Evolutionary conservation across 2,113 vertebrate species (phyloP).

Genomic region (Paradisaea rubra): DNA sequence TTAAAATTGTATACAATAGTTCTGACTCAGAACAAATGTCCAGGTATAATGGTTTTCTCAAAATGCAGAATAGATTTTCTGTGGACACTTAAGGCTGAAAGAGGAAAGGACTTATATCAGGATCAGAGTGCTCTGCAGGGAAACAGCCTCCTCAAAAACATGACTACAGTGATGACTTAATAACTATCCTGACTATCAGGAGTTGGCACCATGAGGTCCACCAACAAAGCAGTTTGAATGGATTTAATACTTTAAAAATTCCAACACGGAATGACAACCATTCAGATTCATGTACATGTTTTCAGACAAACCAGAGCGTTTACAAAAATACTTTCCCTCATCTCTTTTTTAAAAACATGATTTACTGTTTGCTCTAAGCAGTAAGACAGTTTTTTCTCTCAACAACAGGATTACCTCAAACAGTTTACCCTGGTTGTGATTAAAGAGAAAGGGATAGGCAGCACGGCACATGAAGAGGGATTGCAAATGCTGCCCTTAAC

Average conservation of each 20-base stretch:
- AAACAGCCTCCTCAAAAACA: background rate
- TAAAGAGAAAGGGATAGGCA: background rate
- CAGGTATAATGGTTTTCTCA: background rate
- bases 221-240: background rate
- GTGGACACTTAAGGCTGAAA: background rate
- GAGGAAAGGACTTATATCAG: background rate
- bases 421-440: background rate
- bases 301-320: background rate
- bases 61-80: background rate
- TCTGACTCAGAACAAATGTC: background rate
- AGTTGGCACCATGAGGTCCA: background rate
- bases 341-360: background rate
- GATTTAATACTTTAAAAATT: background rate
- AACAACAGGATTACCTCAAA: background rate
- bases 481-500: background rate
- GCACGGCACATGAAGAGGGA: background rate
- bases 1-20: background rate
- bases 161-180: background rate
- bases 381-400: background rate
- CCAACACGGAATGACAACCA: background rate
- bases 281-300: background rate
- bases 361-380: background rate
- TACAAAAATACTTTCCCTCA: background rate
- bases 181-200: background rate
- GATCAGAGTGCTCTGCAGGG: background rate